phyloP scores from a whole-genome alignment of 2,797 vertebrate genomes.

The Rhinoraja longicauda region DNA sequence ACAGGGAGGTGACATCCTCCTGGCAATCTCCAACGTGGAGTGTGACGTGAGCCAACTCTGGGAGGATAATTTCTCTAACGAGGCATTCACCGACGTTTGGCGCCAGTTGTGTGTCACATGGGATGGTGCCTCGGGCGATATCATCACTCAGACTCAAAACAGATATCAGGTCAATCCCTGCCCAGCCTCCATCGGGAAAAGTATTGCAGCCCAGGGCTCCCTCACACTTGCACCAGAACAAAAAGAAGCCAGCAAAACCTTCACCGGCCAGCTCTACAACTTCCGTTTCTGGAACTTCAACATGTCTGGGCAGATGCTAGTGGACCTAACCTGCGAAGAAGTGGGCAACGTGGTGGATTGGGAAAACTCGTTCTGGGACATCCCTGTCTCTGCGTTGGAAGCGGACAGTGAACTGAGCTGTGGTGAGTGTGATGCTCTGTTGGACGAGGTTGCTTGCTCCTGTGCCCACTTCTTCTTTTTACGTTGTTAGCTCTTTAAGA shows the following conservation, averaged over 20 bases:
- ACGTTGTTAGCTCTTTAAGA: no score
- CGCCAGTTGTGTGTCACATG: conserved; percentile 69
- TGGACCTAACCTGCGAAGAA: conserved; percentile 67
- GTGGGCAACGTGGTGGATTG: conserved; percentile 83
- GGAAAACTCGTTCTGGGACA: conserved; percentile 83
- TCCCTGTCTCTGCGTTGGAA: conserved; percentile 67
- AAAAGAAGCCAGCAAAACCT: conserved; percentile 54
- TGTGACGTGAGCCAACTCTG: conserved; percentile 58
- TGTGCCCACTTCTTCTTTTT: background rate
- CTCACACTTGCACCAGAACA: conserved; percentile 67
- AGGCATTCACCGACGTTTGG: conserved; percentile 42
- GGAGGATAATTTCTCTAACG: conserved; percentile 59
- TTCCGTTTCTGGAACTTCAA: conserved; percentile 81
- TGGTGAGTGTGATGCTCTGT: conserved; percentile 67
- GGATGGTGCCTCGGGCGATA: conserved; percentile 52
- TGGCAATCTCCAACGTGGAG: conserved; percentile 54
- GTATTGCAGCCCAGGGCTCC: conserved; percentile 59
- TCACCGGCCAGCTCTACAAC: conserved; percentile 82
- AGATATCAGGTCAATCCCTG: conserved; percentile 57
- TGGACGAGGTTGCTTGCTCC: background rate
- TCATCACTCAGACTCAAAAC: conserved; percentile 58
- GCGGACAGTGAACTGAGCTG: conserved; percentile 84
- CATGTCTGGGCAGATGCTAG: conserved; percentile 63
- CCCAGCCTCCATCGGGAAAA: conserved; percentile 46
- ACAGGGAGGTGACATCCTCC: conserved; percentile 49